Conservation (phyloP, 2,888 invertebrate genomes). For the Abscondita cerata region DNA sequence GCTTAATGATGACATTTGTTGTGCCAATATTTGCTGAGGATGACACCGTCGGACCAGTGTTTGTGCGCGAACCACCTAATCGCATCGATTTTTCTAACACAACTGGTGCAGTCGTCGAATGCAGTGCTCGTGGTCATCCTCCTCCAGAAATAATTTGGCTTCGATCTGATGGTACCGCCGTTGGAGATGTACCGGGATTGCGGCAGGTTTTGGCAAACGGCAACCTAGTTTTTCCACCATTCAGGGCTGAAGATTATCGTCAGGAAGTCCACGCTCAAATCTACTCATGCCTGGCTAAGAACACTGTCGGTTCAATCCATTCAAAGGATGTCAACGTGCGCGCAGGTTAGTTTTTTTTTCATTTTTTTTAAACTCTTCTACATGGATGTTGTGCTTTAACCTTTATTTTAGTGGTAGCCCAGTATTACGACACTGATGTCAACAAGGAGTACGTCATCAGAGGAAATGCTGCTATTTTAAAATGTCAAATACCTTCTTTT, state of each 20-base stretch:
- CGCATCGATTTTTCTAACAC: slow-evolving; percentile 94
- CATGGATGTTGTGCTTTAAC: slow-evolving; percentile 24
- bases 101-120: slow-evolving; percentile 91
- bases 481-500: slow-evolving; percentile 91
- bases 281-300: slow-evolving; percentile 90
- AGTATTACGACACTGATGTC: slow-evolving; percentile 82
- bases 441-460: slow-evolving; percentile 91
- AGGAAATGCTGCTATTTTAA: slow-evolving; percentile 86
- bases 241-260: slow-evolving; percentile 91
- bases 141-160: slow-evolving; percentile 94
- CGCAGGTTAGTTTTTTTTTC: slow-evolving; percentile 73
- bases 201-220: slow-evolving; percentile 85
- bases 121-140: slow-evolving; percentile 89
- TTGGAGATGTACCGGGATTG: slow-evolving; percentile 83
- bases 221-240: slow-evolving; percentile 92
- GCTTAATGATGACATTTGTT: slow-evolving; percentile 18
- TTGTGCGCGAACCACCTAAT: slow-evolving; percentile 90
- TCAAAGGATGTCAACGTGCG: slow-evolving; percentile 93
- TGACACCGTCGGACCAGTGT: slow-evolving; percentile 77
- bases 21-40: slow-evolving; percentile 45
- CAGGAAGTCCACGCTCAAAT: slow-evolving; percentile 95
- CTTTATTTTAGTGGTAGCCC: slow-evolving; percentile 71
- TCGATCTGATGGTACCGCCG: slow-evolving; percentile 87
- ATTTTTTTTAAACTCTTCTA: slow-evolving; percentile 6
- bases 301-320: slow-evolving; percentile 88